Evolutionary conservation across 53 echinoderm and acorn worm genomes (phyloP), one percentile per base, ranked within the genome.

Genomic region (Glandiceps talaboti): DNA sequence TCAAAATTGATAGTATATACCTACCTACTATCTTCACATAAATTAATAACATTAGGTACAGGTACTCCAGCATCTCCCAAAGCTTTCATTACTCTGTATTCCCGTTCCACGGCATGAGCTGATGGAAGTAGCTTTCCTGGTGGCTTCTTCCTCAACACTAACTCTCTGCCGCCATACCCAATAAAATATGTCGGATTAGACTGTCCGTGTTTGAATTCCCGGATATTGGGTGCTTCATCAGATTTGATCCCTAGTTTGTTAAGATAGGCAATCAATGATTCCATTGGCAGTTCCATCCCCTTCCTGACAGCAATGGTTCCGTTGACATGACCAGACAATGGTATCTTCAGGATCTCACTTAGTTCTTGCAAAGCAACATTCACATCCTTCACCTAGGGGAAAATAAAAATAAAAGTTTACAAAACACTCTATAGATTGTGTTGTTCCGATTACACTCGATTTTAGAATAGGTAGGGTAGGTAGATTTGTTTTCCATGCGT

Each of bases 61-160:
- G 96, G 96, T 33, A 95, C 90, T 73, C 96, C 96, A 14, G 85
- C 86, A 33, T 83, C 86, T 1, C 92, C 92, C 28, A 95, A 14
- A 1, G 96, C 96, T 33, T 95, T 85, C 96, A 95, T 95, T 32
- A 90, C 89, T 33, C 83, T 75, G 73, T 95, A 90, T 75, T 95
- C 96, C 32, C 96, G 84, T 80, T 95, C 96, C 1, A 95, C 89
- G 73, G 92, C 92, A 75, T 94, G 96, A 33, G 96, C 96, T 28
- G 92, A 92, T 14, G 96, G 96, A 28, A 95, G 85, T 27, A 95
- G 85, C 84, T 95, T 95, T 14, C 96, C 96, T 25, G 92, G 96
- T 31, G 96, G 96, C 74, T 95, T 95, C 92, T 95, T 95, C 26
- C 96, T 81, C 0, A 95, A 86, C 45, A 95, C 96, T 82, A 95